phyloP scores from a whole-genome alignment of 2,113 vertebrate species.

The Pygoscelis antarcticus region DNA sequence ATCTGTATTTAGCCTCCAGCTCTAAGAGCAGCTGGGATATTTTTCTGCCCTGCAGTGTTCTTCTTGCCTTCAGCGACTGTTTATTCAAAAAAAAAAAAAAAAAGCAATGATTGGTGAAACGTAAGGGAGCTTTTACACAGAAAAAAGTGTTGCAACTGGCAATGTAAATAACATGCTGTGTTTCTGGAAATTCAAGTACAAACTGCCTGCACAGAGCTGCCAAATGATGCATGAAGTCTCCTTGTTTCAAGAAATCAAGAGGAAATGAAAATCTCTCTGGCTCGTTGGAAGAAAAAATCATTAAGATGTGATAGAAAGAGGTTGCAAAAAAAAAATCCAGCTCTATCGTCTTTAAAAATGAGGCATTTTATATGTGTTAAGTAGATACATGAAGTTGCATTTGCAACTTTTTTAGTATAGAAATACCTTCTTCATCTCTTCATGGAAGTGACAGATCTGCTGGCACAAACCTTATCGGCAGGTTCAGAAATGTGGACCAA shows the following conservation, averaged over 20 bases:
- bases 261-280: background rate
- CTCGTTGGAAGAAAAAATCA: background rate
- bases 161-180: background rate
- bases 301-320: background rate
- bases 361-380: background rate
- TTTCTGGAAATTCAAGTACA: conserved; percentile 48
- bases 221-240: background rate
- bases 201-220: background rate
- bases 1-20: background rate
- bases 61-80: background rate
- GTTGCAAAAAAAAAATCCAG: background rate
- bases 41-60: background rate
- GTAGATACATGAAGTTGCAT: background rate
- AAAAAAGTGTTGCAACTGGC: conserved; percentile 23
- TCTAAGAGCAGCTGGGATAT: background rate
- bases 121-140: conserved; percentile 26
- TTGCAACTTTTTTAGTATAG: background rate
- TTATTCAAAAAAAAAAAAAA: background rate
- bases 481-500: background rate
- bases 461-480: background rate
- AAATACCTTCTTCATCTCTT: background rate
- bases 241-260: background rate
- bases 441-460: background rate
- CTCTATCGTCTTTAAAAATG: background rate
- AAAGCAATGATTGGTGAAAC: background rate